These are phyloP conservation scores for Phrynocephalus vlangalii DNA, from an alignment of 2,797 vertebrate genomes.

Conservation along the genomic window DNA sequence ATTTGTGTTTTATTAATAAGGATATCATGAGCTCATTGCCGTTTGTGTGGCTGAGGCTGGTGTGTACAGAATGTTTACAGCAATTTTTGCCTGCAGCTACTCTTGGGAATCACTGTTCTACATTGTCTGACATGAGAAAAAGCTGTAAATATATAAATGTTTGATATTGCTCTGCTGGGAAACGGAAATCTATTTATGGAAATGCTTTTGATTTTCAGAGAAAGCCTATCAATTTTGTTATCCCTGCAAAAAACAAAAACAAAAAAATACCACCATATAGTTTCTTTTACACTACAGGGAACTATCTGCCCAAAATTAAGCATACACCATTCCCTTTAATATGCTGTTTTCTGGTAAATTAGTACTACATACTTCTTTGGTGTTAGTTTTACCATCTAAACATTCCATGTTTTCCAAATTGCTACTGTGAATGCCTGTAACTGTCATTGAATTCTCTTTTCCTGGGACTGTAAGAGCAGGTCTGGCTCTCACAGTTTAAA, in stretches of 20 bases:
- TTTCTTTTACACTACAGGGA: conserved; percentile 42
- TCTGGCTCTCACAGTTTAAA: not conserved
- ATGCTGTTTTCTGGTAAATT: not conserved
- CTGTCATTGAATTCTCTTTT: not conserved
- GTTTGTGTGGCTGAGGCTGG: conserved; percentile 33
- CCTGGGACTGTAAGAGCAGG: not conserved
- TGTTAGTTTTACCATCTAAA: not conserved
- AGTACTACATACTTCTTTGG: not conserved
- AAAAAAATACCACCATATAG: not conserved
- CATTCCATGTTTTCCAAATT: not conserved
- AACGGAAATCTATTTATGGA: conserved; percentile 58
- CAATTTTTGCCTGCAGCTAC: conserved; percentile 22
- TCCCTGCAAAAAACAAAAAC: conserved; percentile 31
- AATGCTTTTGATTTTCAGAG: conserved; percentile 50
- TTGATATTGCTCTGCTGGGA: conserved; percentile 64
- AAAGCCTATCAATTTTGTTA: conserved; percentile 47
- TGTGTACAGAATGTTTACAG: conserved; percentile 22
- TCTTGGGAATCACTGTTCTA: conserved; percentile 45
- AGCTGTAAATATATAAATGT: conserved; percentile 66
- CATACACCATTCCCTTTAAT: not conserved
- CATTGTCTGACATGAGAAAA: conserved; percentile 59
- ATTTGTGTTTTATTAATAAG: conserved; percentile 66
- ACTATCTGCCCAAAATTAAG: not conserved
- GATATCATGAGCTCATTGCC: conserved; percentile 46
- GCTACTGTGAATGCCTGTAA: not conserved